Conservation (phyloP, 2,888 invertebrate species). For the Hirtodrosophila trivittata region DNA sequence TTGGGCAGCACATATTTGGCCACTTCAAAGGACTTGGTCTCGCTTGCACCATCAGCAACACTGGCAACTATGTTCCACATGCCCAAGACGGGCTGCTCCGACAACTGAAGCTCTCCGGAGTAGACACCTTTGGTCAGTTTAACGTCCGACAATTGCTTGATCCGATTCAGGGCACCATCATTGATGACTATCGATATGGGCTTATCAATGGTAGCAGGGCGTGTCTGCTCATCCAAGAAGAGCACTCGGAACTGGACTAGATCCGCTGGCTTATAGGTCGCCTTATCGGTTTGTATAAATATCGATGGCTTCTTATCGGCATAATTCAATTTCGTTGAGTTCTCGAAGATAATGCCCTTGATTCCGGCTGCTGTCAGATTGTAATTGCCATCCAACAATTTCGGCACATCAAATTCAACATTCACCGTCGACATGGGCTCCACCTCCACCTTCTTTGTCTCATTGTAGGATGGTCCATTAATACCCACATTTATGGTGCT, state of each 20-base stretch:
- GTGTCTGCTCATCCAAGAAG: slow-evolving; percentile 89
- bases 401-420: slow-evolving; percentile 88
- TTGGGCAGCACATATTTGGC: slow-evolving; percentile 96
- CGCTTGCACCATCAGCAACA: slow-evolving; percentile 83
- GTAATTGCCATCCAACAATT: slow-evolving; percentile 71
- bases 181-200: slow-evolving; percentile 77
- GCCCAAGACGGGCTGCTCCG: slow-evolving; percentile 93
- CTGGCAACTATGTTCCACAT: slow-evolving; percentile 92
- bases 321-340: slow-evolving; percentile 89
- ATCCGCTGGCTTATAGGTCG: slow-evolving; percentile 94
- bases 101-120: slow-evolving; percentile 89
- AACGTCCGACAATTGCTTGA: slow-evolving; percentile 91
- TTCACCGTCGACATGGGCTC: slow-evolving; percentile 89
- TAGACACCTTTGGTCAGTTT: slow-evolving; percentile 90
- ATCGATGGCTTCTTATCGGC: slow-evolving; percentile 88
- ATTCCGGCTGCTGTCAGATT: slow-evolving; percentile 85
- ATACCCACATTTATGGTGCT: slow-evolving; percentile 88
- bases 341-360: slow-evolving; percentile 89
- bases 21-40: slow-evolving; percentile 85
- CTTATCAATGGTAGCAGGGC: slow-evolving; percentile 85
- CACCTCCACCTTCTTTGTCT: slow-evolving; percentile 88
- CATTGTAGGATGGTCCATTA: slow-evolving; percentile 89
- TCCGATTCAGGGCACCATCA: slow-evolving; percentile 90
- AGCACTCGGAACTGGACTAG: slow-evolving; percentile 90
- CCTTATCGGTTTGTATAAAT: slow-evolving; percentile 96